Percentiles rank a stretch among this genome's conserved stretches.
Conservation (phyloP, 1,140 invertebrate species). For the Sycophaga agraensis region DNA sequence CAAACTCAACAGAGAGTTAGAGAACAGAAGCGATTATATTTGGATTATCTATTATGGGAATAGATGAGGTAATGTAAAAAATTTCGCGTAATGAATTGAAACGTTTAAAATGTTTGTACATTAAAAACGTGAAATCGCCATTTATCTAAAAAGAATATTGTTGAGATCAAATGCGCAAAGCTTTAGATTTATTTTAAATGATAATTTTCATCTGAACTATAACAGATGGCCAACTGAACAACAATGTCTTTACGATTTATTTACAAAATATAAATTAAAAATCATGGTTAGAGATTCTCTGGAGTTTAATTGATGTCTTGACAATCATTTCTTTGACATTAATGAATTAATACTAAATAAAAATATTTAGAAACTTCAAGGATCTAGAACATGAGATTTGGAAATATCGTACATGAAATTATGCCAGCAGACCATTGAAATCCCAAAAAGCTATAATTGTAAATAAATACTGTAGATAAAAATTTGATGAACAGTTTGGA, state of each 20-base stretch:
- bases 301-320: conserved; percentile 10
- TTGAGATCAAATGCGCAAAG: not conserved
- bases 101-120: too few species aligned
- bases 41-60: too few species aligned
- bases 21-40: conserved; percentile 8
- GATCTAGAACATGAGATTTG: not conserved
- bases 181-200: not conserved
- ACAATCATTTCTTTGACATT: too few species aligned
- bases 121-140: too few species aligned
- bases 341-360: too few species aligned
- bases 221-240: not conserved
- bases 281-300: conserved; percentile 3
- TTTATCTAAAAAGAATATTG: not conserved
- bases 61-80: too few species aligned
- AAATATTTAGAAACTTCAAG: not conserved
- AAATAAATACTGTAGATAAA: too few species aligned
- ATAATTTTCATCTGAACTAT: conserved; percentile 10
- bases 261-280: not conserved
- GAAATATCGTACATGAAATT: too few species aligned
- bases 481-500: too few species aligned
- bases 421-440: too few species aligned
- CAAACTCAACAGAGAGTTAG: conserved; percentile 3
- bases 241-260: conserved; percentile 13
- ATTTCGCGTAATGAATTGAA: too few species aligned
- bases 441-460: too few species aligned